These are phyloP conservation scores for Dilophus febrilis DNA, from an alignment of 2,888 invertebrate species.

Conservation along the genomic window DNA sequence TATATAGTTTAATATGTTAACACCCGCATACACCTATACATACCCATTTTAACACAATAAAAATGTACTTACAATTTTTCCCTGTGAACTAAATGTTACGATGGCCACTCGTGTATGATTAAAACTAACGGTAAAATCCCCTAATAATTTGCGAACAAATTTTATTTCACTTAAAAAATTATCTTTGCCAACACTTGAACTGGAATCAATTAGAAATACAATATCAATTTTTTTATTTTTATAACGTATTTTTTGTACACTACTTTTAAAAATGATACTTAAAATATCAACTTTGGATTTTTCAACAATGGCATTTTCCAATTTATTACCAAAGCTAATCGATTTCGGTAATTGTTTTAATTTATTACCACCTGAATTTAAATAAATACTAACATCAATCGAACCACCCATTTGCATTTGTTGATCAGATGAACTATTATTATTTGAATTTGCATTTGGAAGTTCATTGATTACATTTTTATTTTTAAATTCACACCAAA, in stretches of 20 bases:
- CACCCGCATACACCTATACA: no score
- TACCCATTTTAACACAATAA: no score
- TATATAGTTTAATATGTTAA: no score
- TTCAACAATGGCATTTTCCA: constrained; percentile 27
- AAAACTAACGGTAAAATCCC: constrained; percentile 45
- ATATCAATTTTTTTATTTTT: constrained; percentile 27
- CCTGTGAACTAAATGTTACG: constrained; percentile 44
- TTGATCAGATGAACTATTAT: no score
- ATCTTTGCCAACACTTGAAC: constrained; percentile 45
- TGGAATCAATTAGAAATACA: constrained; percentile 45
- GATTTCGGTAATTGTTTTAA: constrained; percentile 12
- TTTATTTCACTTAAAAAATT: constrained; percentile 49
- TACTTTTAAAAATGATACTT: constrained; percentile 36
- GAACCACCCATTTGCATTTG: no score
- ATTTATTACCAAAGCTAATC: constrained; percentile 8
- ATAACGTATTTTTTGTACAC: constrained; percentile 34
- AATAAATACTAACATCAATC: constrained; percentile 6
- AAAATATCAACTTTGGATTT: constrained; percentile 36
- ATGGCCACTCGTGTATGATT: constrained; percentile 45
- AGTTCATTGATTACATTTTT: no score
- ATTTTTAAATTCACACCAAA: no score
- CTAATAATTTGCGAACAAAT: constrained; percentile 46
- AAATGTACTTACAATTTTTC: constrained; percentile 31
- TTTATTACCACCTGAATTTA: constrained; percentile 27
- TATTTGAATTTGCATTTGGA: no score